Percentiles rank a stretch among this genome's conserved stretches.
These are phyloP conservation scores for Crossaster papposus DNA, from an alignment of 53 echinoderm and acorn worm genomes.

Conservation along the genomic window DNA sequence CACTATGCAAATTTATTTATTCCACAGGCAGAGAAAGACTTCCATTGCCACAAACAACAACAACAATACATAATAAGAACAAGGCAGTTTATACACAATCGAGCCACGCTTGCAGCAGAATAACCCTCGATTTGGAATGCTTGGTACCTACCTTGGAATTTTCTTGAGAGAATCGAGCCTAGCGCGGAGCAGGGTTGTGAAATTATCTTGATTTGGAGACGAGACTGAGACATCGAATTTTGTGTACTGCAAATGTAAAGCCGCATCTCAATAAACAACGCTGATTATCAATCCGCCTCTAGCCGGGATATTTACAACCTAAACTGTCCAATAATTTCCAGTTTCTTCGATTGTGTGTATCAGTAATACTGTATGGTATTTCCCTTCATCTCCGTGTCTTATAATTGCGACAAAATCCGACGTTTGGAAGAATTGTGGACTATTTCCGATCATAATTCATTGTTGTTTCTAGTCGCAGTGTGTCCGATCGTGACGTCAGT, in stretches of 20 bases:
- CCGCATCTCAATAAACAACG: constrained; percentile 98
- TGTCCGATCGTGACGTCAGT: constrained; percentile 91
- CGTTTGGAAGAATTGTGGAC: neutral
- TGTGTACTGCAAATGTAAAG: constrained; percentile 80
- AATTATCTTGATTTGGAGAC: constrained; percentile 69
- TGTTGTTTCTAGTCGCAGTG: constrained; percentile 88
- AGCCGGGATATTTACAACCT: neutral
- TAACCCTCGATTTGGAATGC: neutral
- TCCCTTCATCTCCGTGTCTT: neutral
- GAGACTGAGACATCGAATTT: constrained; percentile 71
- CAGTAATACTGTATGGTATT: neutral
- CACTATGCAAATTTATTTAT: constrained; percentile 99
- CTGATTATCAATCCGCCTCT: constrained; percentile 86
- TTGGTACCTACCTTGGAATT: constrained; percentile 61
- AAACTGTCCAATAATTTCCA: neutral
- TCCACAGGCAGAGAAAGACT: constrained; percentile 83
- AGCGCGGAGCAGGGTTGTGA: constrained; percentile 56
- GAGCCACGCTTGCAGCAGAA: constrained; percentile 9
- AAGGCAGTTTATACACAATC: neutral
- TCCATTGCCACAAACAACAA: constrained; percentile 99
- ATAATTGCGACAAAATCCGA: neutral
- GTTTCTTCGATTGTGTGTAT: neutral
- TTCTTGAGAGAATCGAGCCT: constrained; percentile 32
- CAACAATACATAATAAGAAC: constrained; percentile 95
- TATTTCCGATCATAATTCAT: constrained; percentile 55